Evolutionary conservation across 2,797 vertebrate genomes (phyloP).

Genomic region (Semotilus atromaculatus): DNA sequence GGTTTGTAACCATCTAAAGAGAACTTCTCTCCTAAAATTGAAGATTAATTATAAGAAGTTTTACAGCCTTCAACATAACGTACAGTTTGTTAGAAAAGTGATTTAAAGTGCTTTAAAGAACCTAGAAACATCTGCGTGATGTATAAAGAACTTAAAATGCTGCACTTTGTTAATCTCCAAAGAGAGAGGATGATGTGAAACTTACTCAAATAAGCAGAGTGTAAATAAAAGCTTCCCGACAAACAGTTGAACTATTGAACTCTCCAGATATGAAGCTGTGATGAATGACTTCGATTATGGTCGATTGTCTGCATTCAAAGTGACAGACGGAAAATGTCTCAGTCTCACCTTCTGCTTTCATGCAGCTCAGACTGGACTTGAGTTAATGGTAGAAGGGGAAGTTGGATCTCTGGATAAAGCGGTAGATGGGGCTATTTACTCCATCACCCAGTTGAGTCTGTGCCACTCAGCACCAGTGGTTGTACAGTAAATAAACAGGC

Average conservation of each 20-base stretch:
- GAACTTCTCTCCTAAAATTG: neutral
- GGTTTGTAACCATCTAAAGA: neutral
- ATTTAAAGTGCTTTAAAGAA: neutral
- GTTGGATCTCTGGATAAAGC: neutral
- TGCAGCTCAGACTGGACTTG: conserved; percentile 58
- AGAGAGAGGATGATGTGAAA: neutral
- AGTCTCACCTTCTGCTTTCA: conserved; percentile 70
- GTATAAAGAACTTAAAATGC: neutral
- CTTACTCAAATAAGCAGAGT: conserved; percentile 58
- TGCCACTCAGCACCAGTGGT: conserved; percentile 2
- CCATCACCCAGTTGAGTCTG: neutral
- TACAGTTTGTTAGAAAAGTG: neutral
- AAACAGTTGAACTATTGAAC: conserved; percentile 78
- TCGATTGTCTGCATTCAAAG: conserved; percentile 70
- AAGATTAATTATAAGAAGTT: neutral
- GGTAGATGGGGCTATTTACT: neutral
- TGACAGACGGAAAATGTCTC: conserved; percentile 78
- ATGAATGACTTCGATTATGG: conserved; percentile 59
- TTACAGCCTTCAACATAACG: neutral
- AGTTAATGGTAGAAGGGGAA: conserved; percentile 50
- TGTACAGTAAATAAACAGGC: conserved; percentile 29
- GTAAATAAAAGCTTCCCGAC: conserved; percentile 64
- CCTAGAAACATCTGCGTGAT: neutral
- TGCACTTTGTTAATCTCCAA: neutral
- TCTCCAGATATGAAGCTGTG: conserved; percentile 69